Percentiles rank a stretch among this genome's conserved stretches.
Evolutionary conservation across 2,888 invertebrate genomes (phyloP).

Genomic region (Spodoptera littoralis): DNA sequence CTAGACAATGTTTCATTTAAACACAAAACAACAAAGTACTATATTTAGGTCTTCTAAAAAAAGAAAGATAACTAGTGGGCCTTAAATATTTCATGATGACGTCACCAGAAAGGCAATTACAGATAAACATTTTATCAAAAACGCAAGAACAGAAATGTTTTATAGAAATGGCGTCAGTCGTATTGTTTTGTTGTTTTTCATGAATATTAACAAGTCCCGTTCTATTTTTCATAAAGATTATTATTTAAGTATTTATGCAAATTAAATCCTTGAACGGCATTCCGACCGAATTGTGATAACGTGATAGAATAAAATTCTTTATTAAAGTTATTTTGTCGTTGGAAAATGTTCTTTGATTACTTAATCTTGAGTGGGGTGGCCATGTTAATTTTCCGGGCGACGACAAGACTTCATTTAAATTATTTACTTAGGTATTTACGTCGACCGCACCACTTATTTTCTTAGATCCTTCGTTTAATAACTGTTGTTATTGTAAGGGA

Average conservation of each 20-base stretch:
- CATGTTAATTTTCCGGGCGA: slow-evolving; percentile 56
- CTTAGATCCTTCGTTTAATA: slow-evolving; percentile 10
- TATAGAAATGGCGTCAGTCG: slow-evolving; percentile 27
- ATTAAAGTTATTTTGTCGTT: slow-evolving; percentile 27
- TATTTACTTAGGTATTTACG: slow-evolving; percentile 47
- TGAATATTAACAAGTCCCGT: slow-evolving; percentile 41
- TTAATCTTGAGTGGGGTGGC: slow-evolving; percentile 55
- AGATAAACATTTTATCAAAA: slow-evolving; percentile 18
- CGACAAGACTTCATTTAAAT: slow-evolving; percentile 58
- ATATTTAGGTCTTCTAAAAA: too few relatives aligned
- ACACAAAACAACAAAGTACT: slow-evolving; percentile 5
- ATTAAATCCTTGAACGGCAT: slow-evolving; percentile 39
- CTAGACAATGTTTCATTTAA: not conserved
- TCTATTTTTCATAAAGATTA: slow-evolving; percentile 54
- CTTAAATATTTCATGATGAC: slow-evolving; percentile 14
- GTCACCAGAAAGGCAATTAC: slow-evolving; percentile 7
- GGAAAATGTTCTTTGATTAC: slow-evolving; percentile 58
- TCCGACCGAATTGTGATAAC: slow-evolving; percentile 41
- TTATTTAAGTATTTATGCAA: slow-evolving; percentile 59
- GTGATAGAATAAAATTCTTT: slow-evolving; percentile 8
- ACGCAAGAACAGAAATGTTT: slow-evolving; percentile 21
- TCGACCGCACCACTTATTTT: slow-evolving; percentile 25
- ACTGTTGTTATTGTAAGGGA: slow-evolving; percentile 11
- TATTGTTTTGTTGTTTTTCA: slow-evolving; percentile 41
- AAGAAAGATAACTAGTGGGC: too few relatives aligned